Evolutionary conservation across 1,140 invertebrate species (phyloP), one percentile per base, ranked within the genome.

Genomic region (Nilaparvata lugens): DNA sequence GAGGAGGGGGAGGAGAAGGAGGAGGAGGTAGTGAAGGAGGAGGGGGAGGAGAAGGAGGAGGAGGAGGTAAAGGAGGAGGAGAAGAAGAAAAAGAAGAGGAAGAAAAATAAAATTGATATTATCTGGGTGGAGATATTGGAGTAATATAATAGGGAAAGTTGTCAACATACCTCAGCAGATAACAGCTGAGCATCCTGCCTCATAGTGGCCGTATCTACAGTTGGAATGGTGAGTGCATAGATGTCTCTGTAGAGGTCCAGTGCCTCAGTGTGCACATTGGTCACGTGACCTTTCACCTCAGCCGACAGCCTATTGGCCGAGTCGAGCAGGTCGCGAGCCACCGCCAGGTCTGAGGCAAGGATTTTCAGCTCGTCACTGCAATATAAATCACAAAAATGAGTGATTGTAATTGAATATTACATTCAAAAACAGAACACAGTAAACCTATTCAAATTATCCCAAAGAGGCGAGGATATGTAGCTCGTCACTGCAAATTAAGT

Each of bases 201-300:
- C 40, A 95, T 75, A 62, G 80, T 75, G 0, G 76, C 73, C 1
- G 89, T 76, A 68, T 96, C 84, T 4, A 93, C 80, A 4, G 80
- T 73, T 0, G 92, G 92, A 2, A 94, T 73, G 11, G 80, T 76
- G 2, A 92, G 78, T 38, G 84, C 84, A 25, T 85, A 84, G 0
- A 92, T 87, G 65, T 91, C 81, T 3, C 82, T 84, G 38, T 88
- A 83, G 1, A 95, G 75, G 48, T 82, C 80, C 25, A 95, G 71
- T 0, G 93, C 90, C 62, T 93, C 85, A 3, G 90, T 81, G 63
- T 91, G 87, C 0, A 89, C 88, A 43, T 81, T 77, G 24, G 80
- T 80, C 0, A 93, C 86, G 69, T 85, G 82, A 18, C 81, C 77
- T 23, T 85, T 75, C 1, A 91, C 87, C 52, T 86, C 82, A 61